Evolutionary conservation across 2,113 vertebrate species (phyloP), one percentile per base, ranked within the genome.

Genomic region (Rana temporaria): DNA sequence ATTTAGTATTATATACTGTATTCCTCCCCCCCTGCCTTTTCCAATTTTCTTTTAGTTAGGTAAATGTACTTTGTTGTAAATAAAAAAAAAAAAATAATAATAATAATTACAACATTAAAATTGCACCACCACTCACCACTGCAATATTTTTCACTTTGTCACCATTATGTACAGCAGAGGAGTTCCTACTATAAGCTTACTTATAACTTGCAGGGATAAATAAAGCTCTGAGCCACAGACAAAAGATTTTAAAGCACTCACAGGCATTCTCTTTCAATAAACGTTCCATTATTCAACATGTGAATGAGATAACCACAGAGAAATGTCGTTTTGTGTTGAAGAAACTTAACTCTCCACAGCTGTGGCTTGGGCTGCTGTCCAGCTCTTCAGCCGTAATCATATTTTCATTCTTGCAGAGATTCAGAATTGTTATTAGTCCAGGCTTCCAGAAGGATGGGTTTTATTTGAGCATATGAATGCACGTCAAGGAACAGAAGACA

Each of bases 301-400:
- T 86, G 78, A 84, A 84, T 85, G 82, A 86, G 85, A 78, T 82
- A 87, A 88, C 78, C 85, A 62, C 88, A 73, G 81, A 88, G 88
- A 89, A 89, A 86, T 87, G 85, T 83, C 0, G 56, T 78, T 84
- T 87, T 86, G 88, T 86, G 84, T 84, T 84, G 0, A 3, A 59
- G 87, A 86, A 88, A 88, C 83, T 77, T 2, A 88, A 87, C 84
- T 86, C 87, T 76, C 64, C 0, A 1, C 89, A 90, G 86, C 88
- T 90, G 90, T 56, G 87, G 78, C 81, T 78, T 0, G 73, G 89
- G 88, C 85, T 14, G 69, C 53, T 68, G 82, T 86, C 88, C 89
- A 90, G 88, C 85, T 87, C 85, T 86, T 85, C 4, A 1, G 63
- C 79, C 6, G 3, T 81, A 80, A 18, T 70, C 81, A 19, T 85